Evolutionary conservation across 2,888 invertebrate genomes (phyloP).

Genomic region (Oscheius sp.): DNA sequence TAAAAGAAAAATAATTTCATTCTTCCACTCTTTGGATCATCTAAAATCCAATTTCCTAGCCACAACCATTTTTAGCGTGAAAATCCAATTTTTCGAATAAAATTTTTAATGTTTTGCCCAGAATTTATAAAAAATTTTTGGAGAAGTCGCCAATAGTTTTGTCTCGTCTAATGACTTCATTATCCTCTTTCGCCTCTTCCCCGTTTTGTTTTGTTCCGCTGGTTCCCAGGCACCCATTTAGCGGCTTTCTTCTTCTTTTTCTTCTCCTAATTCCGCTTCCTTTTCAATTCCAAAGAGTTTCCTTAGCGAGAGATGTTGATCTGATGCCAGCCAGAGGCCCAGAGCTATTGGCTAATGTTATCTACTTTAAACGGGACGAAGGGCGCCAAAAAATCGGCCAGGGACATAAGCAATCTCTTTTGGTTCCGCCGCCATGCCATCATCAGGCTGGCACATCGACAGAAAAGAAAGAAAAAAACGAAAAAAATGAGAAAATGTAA

Average conservation of each 20-base stretch:
- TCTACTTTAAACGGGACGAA: slow-evolving; percentile 37
- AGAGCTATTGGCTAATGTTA: slow-evolving; percentile 39
- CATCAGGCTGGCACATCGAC: not conserved
- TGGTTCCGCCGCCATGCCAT: slow-evolving; percentile 10
- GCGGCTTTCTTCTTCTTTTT: slow-evolving; percentile 9
- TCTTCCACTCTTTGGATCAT: too few species aligned
- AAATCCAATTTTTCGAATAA: too few species aligned
- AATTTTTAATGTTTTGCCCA: too few species aligned
- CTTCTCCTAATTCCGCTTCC: slow-evolving; percentile 19
- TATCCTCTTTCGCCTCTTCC: slow-evolving; percentile 15
- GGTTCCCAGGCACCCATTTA: slow-evolving; percentile 19
- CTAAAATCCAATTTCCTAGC: too few species aligned
- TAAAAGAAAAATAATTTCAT: too few species aligned
- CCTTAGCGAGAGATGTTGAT: slow-evolving; percentile 12
- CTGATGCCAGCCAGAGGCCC: slow-evolving; percentile 37
- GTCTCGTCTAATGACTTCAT: slow-evolving; percentile 20
- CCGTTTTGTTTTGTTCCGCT: slow-evolving; percentile 4
- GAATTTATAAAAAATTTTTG: too few species aligned
- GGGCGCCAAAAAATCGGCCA: not conserved
- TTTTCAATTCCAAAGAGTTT: not conserved
- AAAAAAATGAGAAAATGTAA: not conserved
- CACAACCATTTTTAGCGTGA: too few species aligned
- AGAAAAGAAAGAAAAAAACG: slow-evolving; percentile 5
- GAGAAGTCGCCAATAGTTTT: too few species aligned
- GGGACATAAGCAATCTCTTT: too few species aligned